A percentile compares a stretch with the other conserved stretches of the same genome.
These are phyloP conservation scores for Tympanuchus pallidicinctus DNA, from an alignment of 2,113 vertebrate genomes.

Conservation along the genomic window DNA sequence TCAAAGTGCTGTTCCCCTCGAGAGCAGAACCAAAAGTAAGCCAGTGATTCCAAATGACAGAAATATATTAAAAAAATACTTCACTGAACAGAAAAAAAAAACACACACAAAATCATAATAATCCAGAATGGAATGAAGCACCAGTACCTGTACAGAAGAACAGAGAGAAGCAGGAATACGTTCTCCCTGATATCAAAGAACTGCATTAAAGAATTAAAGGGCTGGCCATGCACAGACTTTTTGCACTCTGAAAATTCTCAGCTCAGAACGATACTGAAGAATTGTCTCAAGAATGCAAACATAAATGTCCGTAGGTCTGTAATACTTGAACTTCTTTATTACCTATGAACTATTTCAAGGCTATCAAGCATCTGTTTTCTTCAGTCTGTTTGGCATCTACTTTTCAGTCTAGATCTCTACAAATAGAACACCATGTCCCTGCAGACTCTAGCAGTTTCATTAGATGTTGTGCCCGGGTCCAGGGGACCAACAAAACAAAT, in stretches of 20 bases:
- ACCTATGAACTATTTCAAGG: not conserved
- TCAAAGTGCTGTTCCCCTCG: not conserved
- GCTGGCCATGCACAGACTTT: not conserved
- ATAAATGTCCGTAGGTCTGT: not conserved
- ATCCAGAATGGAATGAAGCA: conserved; percentile 9
- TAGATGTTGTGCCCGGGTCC: not conserved
- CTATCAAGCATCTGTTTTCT: not conserved
- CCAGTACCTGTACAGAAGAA: not conserved
- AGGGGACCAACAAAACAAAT: not conserved
- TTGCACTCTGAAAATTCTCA: not conserved
- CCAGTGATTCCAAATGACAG: not conserved
- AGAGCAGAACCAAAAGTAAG: not conserved
- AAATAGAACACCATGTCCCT: not conserved
- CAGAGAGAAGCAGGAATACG: not conserved
- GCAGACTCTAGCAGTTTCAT: not conserved
- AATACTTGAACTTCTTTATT: not conserved
- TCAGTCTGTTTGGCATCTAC: not conserved
- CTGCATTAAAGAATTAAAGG: not conserved
- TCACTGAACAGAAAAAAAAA: not conserved
- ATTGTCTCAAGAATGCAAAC: not conserved
- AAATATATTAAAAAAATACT: conserved; percentile 31
- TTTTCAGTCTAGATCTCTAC: not conserved
- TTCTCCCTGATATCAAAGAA: not conserved
- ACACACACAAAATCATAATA: conserved; percentile 15
- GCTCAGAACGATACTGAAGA: not conserved